Percentiles rank a stretch among this genome's conserved stretches.
These are phyloP conservation scores for Saturnia pavonia DNA, from an alignment of 2,888 invertebrate species.

Conservation along the genomic window DNA sequence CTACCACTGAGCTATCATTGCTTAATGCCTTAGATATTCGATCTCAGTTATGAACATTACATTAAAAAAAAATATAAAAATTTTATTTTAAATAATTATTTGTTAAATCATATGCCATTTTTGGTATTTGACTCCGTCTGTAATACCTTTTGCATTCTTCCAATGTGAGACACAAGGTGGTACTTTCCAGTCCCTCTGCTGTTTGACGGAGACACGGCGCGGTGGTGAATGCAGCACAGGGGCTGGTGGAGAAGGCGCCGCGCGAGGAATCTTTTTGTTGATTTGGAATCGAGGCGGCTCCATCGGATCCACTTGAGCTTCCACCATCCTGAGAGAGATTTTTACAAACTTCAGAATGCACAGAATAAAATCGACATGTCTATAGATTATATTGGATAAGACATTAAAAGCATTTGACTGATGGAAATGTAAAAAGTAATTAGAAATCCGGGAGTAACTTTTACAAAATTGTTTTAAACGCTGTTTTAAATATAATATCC, in stretches of 20 bases:
- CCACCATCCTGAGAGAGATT: slow-evolving; percentile 65
- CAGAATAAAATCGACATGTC: neutral
- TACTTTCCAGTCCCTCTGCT: slow-evolving; percentile 99
- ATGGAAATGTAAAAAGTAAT: no score
- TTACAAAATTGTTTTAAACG: no score
- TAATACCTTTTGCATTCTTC: slow-evolving; percentile 96
- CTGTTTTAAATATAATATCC: no score
- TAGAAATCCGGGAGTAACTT: no score
- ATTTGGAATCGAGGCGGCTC: slow-evolving; percentile 99
- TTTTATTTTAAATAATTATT: no score
- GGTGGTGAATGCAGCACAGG: slow-evolving; percentile 99
- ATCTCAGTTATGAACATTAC: no score
- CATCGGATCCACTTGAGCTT: slow-evolving; percentile 93
- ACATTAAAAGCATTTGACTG: no score
- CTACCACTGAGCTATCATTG: no score
- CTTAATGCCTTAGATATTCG: no score
- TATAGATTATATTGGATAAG: neutral
- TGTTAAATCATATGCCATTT: no score
- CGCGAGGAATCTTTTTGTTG: slow-evolving; percentile 99
- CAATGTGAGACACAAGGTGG: slow-evolving; percentile 99
- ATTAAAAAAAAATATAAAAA: no score
- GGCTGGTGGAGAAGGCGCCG: slow-evolving; percentile 99
- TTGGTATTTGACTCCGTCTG: neutral
- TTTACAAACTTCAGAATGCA: neutral
- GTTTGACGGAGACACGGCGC: slow-evolving; percentile 97